These are phyloP conservation scores for Bovichtus diacanthus DNA, from an alignment of 2,797 vertebrate species.

Conservation along the genomic window DNA sequence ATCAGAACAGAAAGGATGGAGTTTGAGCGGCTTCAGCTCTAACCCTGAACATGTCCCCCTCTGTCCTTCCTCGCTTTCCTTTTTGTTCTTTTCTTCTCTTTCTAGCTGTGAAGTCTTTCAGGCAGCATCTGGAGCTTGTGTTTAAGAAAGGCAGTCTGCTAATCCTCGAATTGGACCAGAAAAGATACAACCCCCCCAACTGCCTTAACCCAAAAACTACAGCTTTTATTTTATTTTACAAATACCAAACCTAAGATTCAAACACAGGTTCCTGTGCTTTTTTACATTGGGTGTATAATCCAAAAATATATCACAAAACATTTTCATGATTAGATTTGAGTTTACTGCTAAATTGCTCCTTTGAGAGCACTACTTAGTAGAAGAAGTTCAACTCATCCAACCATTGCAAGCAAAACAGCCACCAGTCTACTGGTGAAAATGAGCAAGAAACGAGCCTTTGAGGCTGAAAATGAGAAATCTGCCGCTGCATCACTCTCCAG, in stretches of 20 bases:
- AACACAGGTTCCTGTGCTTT: constrained; percentile 13
- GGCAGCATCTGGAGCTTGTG: constrained; percentile 59
- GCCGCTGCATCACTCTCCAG: constrained; percentile 49
- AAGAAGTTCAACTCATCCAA: constrained; percentile 39
- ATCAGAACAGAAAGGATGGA: constrained; percentile 59
- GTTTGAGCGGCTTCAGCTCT: constrained; percentile 50
- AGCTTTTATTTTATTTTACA: constrained; percentile 8
- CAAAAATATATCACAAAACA: constrained; percentile 15
- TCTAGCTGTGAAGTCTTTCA: constrained; percentile 64
- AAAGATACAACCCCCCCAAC: constrained; percentile 10
- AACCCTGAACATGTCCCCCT: constrained; percentile 61
- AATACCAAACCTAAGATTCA: constrained; percentile 12
- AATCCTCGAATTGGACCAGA: constrained; percentile 62
- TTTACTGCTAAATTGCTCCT: constrained; percentile 28
- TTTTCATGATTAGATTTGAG: constrained; percentile 6
- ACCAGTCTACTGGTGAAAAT: constrained; percentile 18
- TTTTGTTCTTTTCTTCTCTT: constrained; percentile 55
- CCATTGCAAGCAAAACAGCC: constrained; percentile 24
- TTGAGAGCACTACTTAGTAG: constrained; percentile 26
- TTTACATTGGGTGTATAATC: constrained; percentile 15
- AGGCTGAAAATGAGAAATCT: constrained; percentile 58
- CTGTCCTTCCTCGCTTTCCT: constrained; percentile 31
- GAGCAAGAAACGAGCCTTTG: constrained; percentile 33
- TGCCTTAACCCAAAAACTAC: constrained; percentile 20
- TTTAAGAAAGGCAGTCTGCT: constrained; percentile 50